These are phyloP conservation scores for Aphelenchoides bicaudatus DNA, from an alignment of 2,888 invertebrate species.

Conservation along the genomic window DNA sequence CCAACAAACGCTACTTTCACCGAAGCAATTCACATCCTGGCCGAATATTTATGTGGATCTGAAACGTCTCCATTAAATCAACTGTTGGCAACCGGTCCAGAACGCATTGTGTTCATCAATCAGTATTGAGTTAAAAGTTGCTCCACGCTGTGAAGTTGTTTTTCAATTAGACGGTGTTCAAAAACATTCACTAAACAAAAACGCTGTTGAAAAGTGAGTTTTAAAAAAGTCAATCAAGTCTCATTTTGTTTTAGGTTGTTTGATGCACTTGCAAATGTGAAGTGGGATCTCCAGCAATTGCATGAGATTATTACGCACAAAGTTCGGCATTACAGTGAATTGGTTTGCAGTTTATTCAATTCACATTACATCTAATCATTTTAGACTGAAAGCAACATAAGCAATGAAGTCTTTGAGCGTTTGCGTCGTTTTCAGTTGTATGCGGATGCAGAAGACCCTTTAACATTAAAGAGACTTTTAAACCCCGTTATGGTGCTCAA, in stretches of 20 bases:
- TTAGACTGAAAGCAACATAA: not conserved
- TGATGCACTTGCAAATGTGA: not conserved
- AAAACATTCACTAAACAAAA: not conserved
- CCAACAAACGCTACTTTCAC: constrained; percentile 2
- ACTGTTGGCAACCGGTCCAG: not conserved
- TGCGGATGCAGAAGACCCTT: not conserved
- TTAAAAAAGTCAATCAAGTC: not conserved
- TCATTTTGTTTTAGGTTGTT: constrained; percentile 1
- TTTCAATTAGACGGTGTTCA: not conserved
- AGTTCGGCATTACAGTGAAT: not conserved
- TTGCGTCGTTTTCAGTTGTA: constrained; percentile 4
- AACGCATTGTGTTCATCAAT: constrained; percentile 1
- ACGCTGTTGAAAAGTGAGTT: too few species aligned
- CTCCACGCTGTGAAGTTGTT: not conserved
- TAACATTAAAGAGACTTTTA: not conserved
- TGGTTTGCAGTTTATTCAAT: too few species aligned
- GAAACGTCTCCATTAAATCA: not conserved
- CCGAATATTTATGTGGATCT: not conserved
- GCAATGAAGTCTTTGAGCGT: not conserved
- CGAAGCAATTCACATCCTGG: not conserved
- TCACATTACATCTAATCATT: too few species aligned
- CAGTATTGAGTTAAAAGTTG: not conserved
- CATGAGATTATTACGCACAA: not conserved
- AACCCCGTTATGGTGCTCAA: constrained; percentile 1
- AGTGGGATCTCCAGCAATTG: not conserved